Conservation (phyloP, 1,140 invertebrate species). For the Aphelinus atriplicis region DNA sequence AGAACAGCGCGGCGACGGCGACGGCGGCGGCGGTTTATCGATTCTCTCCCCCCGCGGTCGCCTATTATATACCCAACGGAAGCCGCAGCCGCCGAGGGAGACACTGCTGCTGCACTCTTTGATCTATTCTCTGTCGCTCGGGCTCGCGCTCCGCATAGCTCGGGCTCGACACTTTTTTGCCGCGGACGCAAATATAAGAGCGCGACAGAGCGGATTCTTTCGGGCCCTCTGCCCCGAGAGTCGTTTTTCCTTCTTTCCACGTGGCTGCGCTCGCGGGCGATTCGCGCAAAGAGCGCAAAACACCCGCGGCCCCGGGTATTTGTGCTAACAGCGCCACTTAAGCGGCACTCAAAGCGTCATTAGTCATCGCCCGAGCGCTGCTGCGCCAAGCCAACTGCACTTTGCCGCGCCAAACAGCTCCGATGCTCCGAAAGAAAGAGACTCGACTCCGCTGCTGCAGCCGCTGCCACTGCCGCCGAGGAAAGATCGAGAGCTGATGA, state of each 20-base stretch:
- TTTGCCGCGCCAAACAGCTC: conserved; percentile 15
- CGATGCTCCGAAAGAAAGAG: neutral
- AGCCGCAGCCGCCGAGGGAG: neutral
- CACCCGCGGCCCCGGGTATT: conserved; percentile 4
- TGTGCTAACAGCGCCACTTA: conserved; percentile 39
- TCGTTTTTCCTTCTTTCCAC: too few species aligned
- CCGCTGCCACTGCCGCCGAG: neutral
- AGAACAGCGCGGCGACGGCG: too few species aligned
- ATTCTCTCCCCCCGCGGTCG: too few species aligned
- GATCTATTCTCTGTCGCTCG: conserved; percentile 8
- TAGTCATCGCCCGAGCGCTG: conserved; percentile 30
- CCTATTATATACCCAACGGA: neutral
- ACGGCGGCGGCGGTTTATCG: too few species aligned
- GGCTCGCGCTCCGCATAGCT: neutral
- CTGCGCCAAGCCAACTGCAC: conserved; percentile 24
- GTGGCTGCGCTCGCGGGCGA: conserved; percentile 12
- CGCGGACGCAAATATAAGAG: conserved; percentile 21
- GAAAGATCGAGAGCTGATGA: conserved; percentile 22
- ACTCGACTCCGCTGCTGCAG: too few species aligned
- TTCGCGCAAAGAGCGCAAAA: neutral
- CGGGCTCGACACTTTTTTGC: neutral
- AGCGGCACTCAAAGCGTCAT: conserved; percentile 39
- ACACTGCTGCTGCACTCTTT: neutral
- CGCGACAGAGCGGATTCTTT: neutral
- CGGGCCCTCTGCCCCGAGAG: too few species aligned